phyloP scores from a whole-genome alignment of 2,797 vertebrate species.

The Falco columbarius region DNA sequence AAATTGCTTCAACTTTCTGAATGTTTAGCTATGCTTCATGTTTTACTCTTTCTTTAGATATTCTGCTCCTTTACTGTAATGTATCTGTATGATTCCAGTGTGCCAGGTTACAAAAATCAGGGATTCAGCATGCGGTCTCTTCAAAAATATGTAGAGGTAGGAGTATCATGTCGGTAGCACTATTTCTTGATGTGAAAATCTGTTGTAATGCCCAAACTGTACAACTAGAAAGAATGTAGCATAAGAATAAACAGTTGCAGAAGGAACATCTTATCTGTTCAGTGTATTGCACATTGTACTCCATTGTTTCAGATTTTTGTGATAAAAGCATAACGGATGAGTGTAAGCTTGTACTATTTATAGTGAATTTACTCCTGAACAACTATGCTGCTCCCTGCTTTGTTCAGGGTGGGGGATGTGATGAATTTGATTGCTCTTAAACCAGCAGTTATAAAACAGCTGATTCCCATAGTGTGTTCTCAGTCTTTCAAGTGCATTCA shows the following conservation, averaged over 20 bases:
- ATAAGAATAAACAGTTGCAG: not conserved
- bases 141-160: not conserved
- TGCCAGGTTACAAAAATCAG: not conserved
- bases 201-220: not conserved
- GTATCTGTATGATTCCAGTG: not conserved
- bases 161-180: accelerated
- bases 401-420: not conserved
- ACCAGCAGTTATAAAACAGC: not conserved
- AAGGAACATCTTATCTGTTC: not conserved
- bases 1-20: not conserved
- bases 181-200: not conserved
- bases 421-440: not conserved
- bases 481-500: not conserved
- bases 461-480: not conserved
- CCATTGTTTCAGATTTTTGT: not conserved
- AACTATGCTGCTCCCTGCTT: not conserved
- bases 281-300: not conserved
- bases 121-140: not conserved
- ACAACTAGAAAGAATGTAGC: not conserved
- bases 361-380: not conserved
- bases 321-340: not conserved
- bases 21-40: not conserved
- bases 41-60: not conserved
- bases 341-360: not conserved
- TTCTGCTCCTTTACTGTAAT: not conserved